A percentile compares a stretch with the other conserved stretches of the same genome.
These are phyloP conservation scores for Bufo gargarizans DNA, from an alignment of 2,113 vertebrate genomes.

Conservation along the genomic window DNA sequence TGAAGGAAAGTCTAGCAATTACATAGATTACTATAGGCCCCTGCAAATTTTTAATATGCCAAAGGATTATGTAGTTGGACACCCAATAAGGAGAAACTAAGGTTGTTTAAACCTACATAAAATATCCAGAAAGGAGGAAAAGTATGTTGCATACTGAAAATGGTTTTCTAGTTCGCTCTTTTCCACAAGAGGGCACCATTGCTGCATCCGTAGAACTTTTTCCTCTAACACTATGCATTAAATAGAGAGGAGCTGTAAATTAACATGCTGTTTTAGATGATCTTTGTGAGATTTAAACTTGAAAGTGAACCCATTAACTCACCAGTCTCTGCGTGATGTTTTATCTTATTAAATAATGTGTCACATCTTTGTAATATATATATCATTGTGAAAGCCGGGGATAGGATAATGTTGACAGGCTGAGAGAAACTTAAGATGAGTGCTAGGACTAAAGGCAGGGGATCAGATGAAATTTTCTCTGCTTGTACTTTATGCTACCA, in stretches of 20 bases:
- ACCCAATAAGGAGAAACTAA: not conserved
- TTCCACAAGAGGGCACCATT: constrained; percentile 17
- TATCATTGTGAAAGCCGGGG: constrained; percentile 17
- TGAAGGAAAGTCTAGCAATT: no score
- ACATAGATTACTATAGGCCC: no score
- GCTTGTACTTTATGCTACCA: not conserved
- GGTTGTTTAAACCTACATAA: no score
- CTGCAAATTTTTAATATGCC: no score
- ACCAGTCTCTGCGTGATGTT: constrained; percentile 41
- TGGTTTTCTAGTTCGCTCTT: not conserved
- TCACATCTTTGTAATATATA: constrained; percentile 36
- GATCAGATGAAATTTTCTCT: not conserved
- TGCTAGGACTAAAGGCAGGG: not conserved
- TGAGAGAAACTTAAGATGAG: constrained; percentile 12
- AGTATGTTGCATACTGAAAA: no score
- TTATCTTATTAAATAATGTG: constrained; percentile 49
- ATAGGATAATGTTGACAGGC: constrained; percentile 19
- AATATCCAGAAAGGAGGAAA: no score
- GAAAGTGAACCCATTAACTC: constrained; percentile 44
- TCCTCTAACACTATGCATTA: no score
- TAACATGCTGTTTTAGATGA: constrained; percentile 42
- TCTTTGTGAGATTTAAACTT: constrained; percentile 40
- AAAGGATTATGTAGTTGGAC: no score
- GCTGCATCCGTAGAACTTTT: not conserved
- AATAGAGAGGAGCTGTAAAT: constrained; percentile 35